Conservation (phyloP, 2,797 vertebrate genomes). For the Fringilla coelebs region DNA sequence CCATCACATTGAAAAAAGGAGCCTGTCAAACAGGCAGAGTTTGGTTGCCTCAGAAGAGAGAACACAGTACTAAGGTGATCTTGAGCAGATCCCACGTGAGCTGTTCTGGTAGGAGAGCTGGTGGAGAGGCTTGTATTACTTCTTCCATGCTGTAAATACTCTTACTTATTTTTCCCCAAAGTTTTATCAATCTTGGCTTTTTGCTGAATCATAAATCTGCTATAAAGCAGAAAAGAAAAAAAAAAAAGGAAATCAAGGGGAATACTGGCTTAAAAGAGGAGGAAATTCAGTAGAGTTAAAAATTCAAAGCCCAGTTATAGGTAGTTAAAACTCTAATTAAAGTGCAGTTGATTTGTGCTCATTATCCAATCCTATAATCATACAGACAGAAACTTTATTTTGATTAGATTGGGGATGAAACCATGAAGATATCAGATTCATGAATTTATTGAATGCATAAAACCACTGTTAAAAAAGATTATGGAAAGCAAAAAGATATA, state of each 20-base stretch:
- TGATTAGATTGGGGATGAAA: background rate
- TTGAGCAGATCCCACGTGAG: background rate
- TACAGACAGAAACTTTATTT: background rate
- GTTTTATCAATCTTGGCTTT: background rate
- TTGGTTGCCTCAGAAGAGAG: background rate
- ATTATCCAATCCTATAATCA: background rate
- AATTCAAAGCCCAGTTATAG: background rate
- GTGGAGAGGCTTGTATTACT: background rate
- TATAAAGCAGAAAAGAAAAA: background rate
- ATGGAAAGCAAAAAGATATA: background rate
- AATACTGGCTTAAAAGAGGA: background rate
- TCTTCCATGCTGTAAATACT: background rate
- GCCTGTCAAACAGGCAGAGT: background rate
- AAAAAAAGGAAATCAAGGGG: background rate
- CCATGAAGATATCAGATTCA: background rate
- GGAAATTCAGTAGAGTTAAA: background rate
- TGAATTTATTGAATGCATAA: background rate
- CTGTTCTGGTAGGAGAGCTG: background rate
- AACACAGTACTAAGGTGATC: background rate
- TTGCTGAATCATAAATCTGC: background rate
- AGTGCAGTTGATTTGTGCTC: background rate
- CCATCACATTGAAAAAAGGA: background rate
- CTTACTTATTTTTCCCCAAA: background rate
- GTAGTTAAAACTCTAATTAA: background rate
- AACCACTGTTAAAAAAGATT: background rate